Evolutionary conservation across 1,140 invertebrate species (phyloP).

Genomic region (Aphis gossypii): DNA sequence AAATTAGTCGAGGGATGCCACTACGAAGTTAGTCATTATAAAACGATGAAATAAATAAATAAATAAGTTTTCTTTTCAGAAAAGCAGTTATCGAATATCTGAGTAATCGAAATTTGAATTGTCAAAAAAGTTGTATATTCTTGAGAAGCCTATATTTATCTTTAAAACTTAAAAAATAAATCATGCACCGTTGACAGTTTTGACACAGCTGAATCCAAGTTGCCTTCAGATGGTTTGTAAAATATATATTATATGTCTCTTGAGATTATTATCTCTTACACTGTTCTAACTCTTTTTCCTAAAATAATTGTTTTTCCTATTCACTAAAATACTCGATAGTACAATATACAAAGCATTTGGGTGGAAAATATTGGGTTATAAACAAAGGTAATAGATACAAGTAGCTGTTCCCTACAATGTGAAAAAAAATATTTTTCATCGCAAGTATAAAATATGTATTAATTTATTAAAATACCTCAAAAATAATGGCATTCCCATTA

Average conservation of each 20-base stretch:
- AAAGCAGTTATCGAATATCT: neutral
- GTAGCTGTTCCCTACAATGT: neutral
- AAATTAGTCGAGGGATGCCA: neutral
- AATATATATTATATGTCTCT: slow-evolving; percentile 12
- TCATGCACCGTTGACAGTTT: slow-evolving; percentile 34
- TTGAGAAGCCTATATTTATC: slow-evolving; percentile 11
- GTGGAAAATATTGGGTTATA: neutral
- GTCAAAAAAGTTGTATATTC: slow-evolving; percentile 20
- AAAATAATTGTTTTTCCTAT: neutral
- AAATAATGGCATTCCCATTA: neutral
- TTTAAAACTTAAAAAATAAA: slow-evolving; percentile 40
- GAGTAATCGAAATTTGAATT: slow-evolving; percentile 39
- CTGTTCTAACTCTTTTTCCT: neutral
- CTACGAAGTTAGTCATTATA: neutral
- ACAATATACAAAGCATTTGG: neutral
- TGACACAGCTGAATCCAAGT: neutral
- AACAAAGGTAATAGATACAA: neutral
- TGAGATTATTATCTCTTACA: neutral
- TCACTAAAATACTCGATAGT: neutral
- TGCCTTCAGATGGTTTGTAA: neutral
- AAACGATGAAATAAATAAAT: neutral
- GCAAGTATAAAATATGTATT: neutral
- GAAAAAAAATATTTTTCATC: neutral
- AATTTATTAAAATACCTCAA: neutral
- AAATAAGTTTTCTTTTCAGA: neutral